phyloP scores from a whole-genome alignment of 2,113 vertebrate genomes.

The Semnornis frantzii region DNA sequence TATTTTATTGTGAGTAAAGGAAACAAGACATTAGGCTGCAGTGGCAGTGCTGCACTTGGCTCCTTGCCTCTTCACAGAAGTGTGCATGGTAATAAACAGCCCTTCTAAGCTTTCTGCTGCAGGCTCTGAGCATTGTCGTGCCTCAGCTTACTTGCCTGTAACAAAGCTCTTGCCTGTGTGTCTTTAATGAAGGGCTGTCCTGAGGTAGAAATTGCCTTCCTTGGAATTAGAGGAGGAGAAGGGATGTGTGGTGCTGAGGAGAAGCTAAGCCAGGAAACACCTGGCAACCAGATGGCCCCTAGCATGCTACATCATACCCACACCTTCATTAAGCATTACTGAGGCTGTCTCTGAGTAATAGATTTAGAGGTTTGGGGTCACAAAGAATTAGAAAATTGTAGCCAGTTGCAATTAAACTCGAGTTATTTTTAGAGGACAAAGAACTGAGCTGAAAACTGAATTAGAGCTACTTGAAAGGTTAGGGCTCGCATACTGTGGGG shows the following conservation, averaged over 20 bases:
- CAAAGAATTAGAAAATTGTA: constrained; percentile 61
- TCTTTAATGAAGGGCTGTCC: constrained; percentile 21
- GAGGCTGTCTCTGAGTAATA: constrained; percentile 48
- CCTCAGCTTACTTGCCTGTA: not conserved
- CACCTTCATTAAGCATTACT: constrained; percentile 62
- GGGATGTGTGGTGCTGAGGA: not conserved
- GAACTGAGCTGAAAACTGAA: constrained; percentile 10
- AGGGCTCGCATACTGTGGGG: not conserved
- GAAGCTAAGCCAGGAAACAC: constrained; percentile 57
- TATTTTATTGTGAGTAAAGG: not conserved
- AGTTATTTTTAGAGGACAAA: constrained; percentile 53
- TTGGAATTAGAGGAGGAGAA: constrained; percentile 32
- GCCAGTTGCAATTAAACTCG: constrained; percentile 17
- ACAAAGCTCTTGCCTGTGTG: not conserved
- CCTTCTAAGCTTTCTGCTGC: not conserved
- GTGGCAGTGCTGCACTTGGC: not conserved
- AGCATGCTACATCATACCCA: not conserved
- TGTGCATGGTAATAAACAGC: not conserved
- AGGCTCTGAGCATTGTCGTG: not conserved
- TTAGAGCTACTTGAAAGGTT: constrained; percentile 10
- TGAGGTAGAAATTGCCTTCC: constrained; percentile 11
- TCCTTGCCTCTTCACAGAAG: not conserved
- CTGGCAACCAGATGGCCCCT: constrained; percentile 52
- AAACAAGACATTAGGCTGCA: not conserved
- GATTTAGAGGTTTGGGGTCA: constrained; percentile 57